These are phyloP conservation scores for Labrus mixtus DNA, from an alignment of 2,113 vertebrate genomes.

Conservation along the genomic window DNA sequence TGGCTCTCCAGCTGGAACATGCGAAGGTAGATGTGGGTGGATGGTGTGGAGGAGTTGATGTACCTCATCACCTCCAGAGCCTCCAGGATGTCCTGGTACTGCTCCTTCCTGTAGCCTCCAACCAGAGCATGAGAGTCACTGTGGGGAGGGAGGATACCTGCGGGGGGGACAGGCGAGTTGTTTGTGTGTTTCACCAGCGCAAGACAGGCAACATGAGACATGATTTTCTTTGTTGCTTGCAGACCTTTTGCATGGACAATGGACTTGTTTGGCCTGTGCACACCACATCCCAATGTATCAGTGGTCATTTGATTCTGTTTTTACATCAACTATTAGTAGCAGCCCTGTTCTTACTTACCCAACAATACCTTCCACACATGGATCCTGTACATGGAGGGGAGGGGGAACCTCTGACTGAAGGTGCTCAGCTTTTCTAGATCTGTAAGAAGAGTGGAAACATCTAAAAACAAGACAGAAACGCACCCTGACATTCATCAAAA, in stretches of 20 bases:
- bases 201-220: no score
- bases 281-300: no score
- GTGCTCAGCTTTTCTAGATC: conserved; percentile 97
- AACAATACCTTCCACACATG: conserved; percentile 97
- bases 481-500: neutral
- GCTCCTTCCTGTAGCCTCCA: conserved; percentile 88
- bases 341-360: conserved; percentile 81
- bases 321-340: no score
- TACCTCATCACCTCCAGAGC: conserved; percentile 91
- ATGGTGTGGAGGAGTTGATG: conserved; percentile 85
- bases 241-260: no score
- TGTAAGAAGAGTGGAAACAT: conserved; percentile 66
- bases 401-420: conserved; percentile 96
- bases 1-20: conserved; percentile 94
- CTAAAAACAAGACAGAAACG: no score
- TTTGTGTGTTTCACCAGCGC: neutral
- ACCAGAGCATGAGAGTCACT: conserved; percentile 92
- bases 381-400: conserved; percentile 96
- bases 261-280: no score
- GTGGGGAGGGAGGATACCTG: conserved; percentile 95
- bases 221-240: no score
- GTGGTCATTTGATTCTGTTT: no score
- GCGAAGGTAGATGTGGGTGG: conserved; percentile 89
- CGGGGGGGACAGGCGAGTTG: neutral
- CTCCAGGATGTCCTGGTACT: conserved; percentile 89